Percentiles rank a stretch among this genome's conserved stretches.
phyloP scores from a whole-genome alignment of 2,797 vertebrate species.

The Megaceryle alcyon region DNA sequence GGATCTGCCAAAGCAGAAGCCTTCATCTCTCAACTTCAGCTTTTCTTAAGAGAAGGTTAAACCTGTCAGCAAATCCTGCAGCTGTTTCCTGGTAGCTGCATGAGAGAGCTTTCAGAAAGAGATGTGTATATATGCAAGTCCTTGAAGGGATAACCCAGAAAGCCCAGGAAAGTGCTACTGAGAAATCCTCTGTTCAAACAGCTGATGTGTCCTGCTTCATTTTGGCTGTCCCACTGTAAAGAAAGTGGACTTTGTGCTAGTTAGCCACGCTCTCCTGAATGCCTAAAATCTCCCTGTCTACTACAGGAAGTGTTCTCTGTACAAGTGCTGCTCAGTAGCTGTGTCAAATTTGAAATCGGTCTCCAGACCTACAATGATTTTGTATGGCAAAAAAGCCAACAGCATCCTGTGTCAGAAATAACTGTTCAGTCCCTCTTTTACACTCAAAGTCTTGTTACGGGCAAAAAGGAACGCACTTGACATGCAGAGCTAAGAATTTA shows the following conservation, averaged over 20 bases:
- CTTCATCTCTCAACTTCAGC: neutral
- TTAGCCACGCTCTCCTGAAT: neutral
- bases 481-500: neutral
- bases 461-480: neutral
- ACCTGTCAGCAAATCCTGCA: neutral
- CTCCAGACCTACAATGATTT: neutral
- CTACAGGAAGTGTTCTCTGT: neutral
- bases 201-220: rapidly evolving
- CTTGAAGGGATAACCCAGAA: neutral
- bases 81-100: neutral
- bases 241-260: neutral
- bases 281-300: neutral
- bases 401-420: neutral
- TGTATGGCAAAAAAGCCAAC: neutral
- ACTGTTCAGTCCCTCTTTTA: neutral
- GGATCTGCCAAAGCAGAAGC: neutral
- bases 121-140: neutral
- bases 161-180: neutral
- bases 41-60: neutral
- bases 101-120: neutral
- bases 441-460: neutral
- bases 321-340: neutral
- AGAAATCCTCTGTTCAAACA: neutral
- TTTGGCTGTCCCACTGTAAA: neutral
- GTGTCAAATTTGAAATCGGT: neutral